Conservation (phyloP, 1,140 invertebrate genomes). For the Drosophila ohnishii region DNA sequence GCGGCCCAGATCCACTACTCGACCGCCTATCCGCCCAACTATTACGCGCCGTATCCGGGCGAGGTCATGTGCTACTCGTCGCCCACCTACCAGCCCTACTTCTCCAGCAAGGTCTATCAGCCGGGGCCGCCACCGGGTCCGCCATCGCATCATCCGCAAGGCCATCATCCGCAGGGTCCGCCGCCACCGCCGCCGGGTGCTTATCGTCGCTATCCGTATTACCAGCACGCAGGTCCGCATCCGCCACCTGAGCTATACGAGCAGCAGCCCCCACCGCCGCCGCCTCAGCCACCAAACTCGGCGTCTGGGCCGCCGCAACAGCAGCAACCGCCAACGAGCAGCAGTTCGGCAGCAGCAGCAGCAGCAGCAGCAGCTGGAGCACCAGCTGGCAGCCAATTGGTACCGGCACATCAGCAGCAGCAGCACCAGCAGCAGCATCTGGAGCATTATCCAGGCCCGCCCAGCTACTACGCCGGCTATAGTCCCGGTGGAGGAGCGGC, state of each 20-base stretch:
- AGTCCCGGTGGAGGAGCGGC: constrained; percentile 84
- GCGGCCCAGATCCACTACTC: constrained; percentile 82
- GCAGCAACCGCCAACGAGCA: constrained; percentile 31
- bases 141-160: constrained; percentile 61
- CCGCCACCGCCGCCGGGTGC: constrained; percentile 68
- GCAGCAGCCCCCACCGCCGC: constrained; percentile 55
- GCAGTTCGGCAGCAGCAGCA: constrained; percentile 33
- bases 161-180: constrained; percentile 66
- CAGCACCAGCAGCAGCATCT: constrained; percentile 69
- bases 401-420: constrained; percentile 44
- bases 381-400: constrained; percentile 44
- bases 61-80: constrained; percentile 86
- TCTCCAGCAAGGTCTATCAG: constrained; percentile 81
- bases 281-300: constrained; percentile 17
- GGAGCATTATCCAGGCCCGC: constrained; percentile 85
- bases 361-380: constrained; percentile 35
- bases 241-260: constrained; percentile 57
- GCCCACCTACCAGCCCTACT: constrained; percentile 84
- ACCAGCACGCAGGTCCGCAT: constrained; percentile 67
- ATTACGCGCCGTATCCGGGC: constrained; percentile 82
- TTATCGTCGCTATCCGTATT: constrained; percentile 67
- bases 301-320: constrained; percentile 13
- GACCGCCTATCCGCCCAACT: constrained; percentile 84
- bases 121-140: constrained; percentile 81
- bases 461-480: constrained; percentile 87